Evolutionary conservation across 2,113 vertebrate genomes (phyloP), one percentile per base, ranked within the genome.

Genomic region (Zosterops borbonicus): DNA sequence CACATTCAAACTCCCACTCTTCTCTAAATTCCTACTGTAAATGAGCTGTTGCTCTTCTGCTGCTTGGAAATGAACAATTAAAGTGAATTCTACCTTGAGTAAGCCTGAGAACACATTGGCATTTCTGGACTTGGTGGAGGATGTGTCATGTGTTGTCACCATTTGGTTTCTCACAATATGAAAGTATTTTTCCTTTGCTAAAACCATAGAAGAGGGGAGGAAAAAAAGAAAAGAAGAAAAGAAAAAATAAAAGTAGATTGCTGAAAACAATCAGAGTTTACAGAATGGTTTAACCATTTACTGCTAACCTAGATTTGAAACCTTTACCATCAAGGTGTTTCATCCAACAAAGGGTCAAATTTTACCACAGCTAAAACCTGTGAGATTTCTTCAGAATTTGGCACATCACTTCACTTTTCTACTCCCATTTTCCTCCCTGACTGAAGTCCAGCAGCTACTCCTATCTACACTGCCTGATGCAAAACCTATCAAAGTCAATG

Each of bases 51-150:
- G 88, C 68, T 87, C 97, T 93, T 92, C 94, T 90, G 90, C 83
- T 97, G 94, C 52, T 97, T 93, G 97, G 95, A 96, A 90, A 96
- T 73, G 53, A 96, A 78, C 79, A 93, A 93, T 97, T 96, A 95
- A 97, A 93, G 35, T 4, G 21, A 95, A 70, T 74, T 94, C 83
- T 90, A 64, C 69, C 65, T 95, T 90, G 65, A 96, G 35, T 75
- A 95, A 20, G 21, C 13, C 37, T 77, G 39, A 67, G 33, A 93
- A 78, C 7, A 17, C 0, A 3, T 8, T 35, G 7, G 3, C 14
- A 37, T 65, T 92, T 89, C 41, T 76, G n/a, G 18, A 11, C 10
- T 85, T 79, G 23, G 33, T 49, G 62, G 21, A 94, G 16, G 31
- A 47, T 63, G 12, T 59, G 18, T 53, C 19, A 23, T 79, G 15